Percentiles rank a stretch among this genome's conserved stretches.
Evolutionary conservation across 2,797 vertebrate species (phyloP).

Genomic region (Myotis findleyi): DNA sequence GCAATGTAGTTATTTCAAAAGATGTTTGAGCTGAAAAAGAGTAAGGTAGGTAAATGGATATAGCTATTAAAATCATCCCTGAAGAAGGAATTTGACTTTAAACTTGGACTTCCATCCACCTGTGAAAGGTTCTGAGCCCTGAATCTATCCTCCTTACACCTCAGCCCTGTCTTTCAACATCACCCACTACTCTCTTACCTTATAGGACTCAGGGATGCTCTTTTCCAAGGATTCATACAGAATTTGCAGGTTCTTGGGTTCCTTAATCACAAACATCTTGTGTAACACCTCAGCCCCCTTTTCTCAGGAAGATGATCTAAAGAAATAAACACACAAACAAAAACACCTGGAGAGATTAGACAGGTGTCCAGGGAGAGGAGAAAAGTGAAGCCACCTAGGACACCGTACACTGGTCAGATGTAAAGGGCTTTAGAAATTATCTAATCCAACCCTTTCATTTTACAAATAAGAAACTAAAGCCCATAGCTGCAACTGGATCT

Average conservation of each 20-base stretch:
- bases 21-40: neutral
- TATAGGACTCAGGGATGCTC: conserved; percentile 18
- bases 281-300: neutral
- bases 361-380: neutral
- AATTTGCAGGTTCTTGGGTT: neutral
- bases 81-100: neutral
- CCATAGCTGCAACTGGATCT: neutral
- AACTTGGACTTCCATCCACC: neutral
- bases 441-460: neutral
- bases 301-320: neutral
- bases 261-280: conserved; percentile 42
- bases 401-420: too few species aligned
- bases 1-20: neutral
- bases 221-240: conserved; percentile 31
- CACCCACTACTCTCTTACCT: neutral
- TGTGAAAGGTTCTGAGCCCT: neutral
- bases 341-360: neutral
- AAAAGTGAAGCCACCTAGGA: neutral
- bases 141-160: neutral
- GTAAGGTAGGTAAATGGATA: neutral
- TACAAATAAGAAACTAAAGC: neutral
- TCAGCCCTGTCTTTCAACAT: neutral
- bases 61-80: neutral
- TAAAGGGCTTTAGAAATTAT: neutral
- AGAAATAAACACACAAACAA: neutral